Evolutionary conservation across 92 coral and sea anemone genomes (phyloP), one percentile per base, ranked within the genome.

Genomic region (Porites lobata): DNA sequence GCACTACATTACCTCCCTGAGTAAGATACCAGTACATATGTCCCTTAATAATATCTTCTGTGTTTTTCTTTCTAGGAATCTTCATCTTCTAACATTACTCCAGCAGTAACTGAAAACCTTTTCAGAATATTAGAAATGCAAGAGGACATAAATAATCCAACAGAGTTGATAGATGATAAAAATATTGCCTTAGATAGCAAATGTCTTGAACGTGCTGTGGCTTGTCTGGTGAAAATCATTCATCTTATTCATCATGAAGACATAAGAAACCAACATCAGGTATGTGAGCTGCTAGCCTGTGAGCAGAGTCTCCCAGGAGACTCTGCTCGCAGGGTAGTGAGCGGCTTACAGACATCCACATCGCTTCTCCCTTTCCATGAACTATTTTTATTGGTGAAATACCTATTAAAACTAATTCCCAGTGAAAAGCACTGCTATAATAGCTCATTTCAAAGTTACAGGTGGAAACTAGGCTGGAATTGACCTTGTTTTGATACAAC

Each of bases 201-300:
- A 65, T n/a, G 17, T 26, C 64, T 22, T 17, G 69, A 69, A 38
- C 81, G 32, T 65, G 86, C 80, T 0, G 50, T 87, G 13, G 71
- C 20, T 32, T 78, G 90, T 58, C 77, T 87, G 9, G 64, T 74
- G 11, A 87, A 79, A 87, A 53, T 79, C 5, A 69, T 87, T 12
- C 90, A 87, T 19, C 80, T 87, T n/a, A 74, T 87, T 50, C 90
- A 87, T 15, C 50, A 38, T 3, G 86, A 80, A 53, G 65, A 71
- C 52, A 71, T 81, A 20, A 72, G 61, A 43, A 69, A 81, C 76
- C 76, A 58, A 5, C 86, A 81, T 53, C 69, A 81, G 13, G 86
- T 81, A 50, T 50, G 78, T 51, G 0, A 73, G 29, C 21, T 8
- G n/a, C 21, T 13, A 4, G 3, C 4, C 18, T 9, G 8, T 7